A percentile compares a stretch with the other conserved stretches of the same genome.
These are phyloP conservation scores for Pardalotus punctatus DNA, from an alignment of 2,113 vertebrate species.

Conservation along the genomic window DNA sequence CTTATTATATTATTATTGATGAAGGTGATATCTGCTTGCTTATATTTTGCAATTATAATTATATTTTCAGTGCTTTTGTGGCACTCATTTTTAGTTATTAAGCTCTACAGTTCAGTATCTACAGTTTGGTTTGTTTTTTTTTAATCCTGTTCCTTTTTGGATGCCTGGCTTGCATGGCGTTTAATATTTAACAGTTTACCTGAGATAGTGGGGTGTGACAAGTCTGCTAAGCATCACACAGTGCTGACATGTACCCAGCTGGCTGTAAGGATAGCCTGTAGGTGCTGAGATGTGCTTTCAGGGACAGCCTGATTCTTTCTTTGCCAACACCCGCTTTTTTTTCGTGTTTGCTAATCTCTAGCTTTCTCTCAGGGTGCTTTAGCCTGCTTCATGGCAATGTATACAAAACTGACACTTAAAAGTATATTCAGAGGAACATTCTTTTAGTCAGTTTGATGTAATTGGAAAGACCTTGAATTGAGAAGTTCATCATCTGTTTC, in stretches of 20 bases:
- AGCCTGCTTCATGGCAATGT: not conserved
- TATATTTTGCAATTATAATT: not conserved
- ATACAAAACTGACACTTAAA: not conserved
- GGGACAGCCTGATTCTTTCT: not conserved
- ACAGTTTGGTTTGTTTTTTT: not conserved
- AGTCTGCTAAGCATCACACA: not conserved
- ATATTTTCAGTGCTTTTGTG: not conserved
- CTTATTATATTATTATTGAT: not conserved
- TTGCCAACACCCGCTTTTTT: not conserved
- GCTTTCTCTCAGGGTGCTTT: not conserved
- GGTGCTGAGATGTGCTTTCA: not conserved
- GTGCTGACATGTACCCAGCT: not conserved
- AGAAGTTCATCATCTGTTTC: not conserved
- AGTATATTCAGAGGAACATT: not conserved
- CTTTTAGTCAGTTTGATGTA: not conserved
- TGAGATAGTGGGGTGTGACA: not conserved
- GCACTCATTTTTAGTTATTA: not conserved
- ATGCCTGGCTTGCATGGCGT: not conserved
- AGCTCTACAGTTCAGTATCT: not conserved
- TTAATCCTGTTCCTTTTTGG: not conserved
- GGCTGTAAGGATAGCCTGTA: not conserved
- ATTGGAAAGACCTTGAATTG: not conserved
- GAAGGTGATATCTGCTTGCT: not conserved
- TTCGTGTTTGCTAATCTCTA: not conserved
- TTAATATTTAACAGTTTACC: conserved; percentile 52